Conservation (phyloP, 2,888 invertebrate genomes). For the Himalopsyche tibetana region DNA sequence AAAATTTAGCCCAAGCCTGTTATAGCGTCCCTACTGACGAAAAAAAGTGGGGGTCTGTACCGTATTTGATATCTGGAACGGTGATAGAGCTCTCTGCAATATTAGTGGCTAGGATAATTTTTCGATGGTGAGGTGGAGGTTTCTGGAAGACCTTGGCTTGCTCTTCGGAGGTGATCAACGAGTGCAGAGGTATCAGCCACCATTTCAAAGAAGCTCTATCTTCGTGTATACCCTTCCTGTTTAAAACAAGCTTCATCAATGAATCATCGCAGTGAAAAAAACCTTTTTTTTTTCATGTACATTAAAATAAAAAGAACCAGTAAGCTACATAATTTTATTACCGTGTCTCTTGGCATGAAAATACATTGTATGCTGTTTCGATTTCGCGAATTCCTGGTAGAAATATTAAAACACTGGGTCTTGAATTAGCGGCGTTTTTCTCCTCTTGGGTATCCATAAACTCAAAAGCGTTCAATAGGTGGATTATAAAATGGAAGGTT, state of each 20-base stretch:
- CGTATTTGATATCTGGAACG: constrained; percentile 90
- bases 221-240: constrained; percentile 47
- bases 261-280: not conserved
- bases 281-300: too few species aligned
- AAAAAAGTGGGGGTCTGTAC: constrained; percentile 70
- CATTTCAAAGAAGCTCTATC: constrained; percentile 71
- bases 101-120: constrained; percentile 93
- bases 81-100: constrained; percentile 96
- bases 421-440: constrained; percentile 50
- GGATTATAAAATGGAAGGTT: constrained; percentile 79
- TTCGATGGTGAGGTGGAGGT: constrained; percentile 81
- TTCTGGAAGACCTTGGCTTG: constrained; percentile 80
- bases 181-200: constrained; percentile 82
- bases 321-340: constrained; percentile 2
- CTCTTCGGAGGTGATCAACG: constrained; percentile 87
- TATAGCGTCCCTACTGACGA: too few species aligned
- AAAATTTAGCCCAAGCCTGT: too few species aligned
- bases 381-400: constrained; percentile 93
- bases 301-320: too few species aligned
- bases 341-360: constrained; percentile 66
- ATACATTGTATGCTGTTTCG: constrained; percentile 79
- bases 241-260: not conserved
- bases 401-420: constrained; percentile 89
- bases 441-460: constrained; percentile 69
- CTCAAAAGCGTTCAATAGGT: constrained; percentile 79